Base-by-base conservation (phyloP, 2,113 vertebrate species). In the Erythrocercus mccallii region DNA sequence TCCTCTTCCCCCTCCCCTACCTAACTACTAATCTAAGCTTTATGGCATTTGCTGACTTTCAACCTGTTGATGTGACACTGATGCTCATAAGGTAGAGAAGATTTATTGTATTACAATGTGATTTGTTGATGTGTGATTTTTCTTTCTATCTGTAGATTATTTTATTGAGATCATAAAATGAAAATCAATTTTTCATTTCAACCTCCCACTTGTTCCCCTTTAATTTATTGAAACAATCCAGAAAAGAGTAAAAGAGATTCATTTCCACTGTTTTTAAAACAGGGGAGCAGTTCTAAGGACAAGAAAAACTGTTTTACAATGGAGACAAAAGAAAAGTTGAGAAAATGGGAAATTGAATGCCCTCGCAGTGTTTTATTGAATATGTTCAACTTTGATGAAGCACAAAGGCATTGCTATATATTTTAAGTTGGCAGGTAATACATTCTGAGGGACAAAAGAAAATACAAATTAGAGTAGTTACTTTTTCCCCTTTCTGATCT, bases 151-250 rank as follows among this genome's bases (percentile, higher is more conserved):
- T 72, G 61, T 69, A 92, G 68, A 65, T 93, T 95, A 73, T 38
- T 95, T 94, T 92, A 81, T 78, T 93, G 81, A 94, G 86, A 92
- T 65, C 66, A 92, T 85, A 92, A 96, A 93, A 80, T 35, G 54
- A 94, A 95, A 92, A 92, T 62, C 58, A 82, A 58, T 62, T 95
- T 94, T 87, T 94, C 70, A 84, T 89, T 81, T 94, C 88, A 83
- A 37, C 81, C 70, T 92, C 80, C 65, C 61, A 72, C 61, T 85
- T 70, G 30, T 44, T 82, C 9, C 19, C 11, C 31, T 5, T 92
- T 84, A 95, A 87, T 89, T 84, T 95, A 94, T 79, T 72, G 83
- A 92, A 95, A 95, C 74, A 91, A 87, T 91, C 61, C 62, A 33
- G 10, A 11, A 81, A 87, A 76, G 76, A 84, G 53, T 79, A 87